Conservation (phyloP, 2,797 vertebrate species). For the Muscicapa striata region DNA sequence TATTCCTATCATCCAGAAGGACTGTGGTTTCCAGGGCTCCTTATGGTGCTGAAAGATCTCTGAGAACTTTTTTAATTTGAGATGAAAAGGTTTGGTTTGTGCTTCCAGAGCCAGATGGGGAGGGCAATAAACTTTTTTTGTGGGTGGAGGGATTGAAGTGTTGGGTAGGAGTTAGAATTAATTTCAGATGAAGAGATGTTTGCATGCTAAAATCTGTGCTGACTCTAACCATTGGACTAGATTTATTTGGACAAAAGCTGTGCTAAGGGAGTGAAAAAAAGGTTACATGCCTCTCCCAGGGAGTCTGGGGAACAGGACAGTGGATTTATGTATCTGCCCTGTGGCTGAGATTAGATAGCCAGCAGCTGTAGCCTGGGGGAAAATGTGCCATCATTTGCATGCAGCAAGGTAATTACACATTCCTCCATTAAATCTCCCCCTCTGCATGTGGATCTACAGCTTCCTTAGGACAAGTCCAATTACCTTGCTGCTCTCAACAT, state of each 20-base stretch:
- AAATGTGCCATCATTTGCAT: constrained; percentile 52
- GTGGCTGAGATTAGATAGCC: constrained; percentile 46
- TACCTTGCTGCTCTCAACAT: neutral
- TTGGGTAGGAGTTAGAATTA: constrained; percentile 17
- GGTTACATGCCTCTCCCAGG: neutral
- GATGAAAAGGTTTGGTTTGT: neutral
- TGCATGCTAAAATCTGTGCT: neutral
- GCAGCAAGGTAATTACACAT: constrained; percentile 46
- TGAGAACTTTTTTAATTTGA: neutral
- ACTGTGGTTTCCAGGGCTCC: neutral
- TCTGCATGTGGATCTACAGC: constrained; percentile 29
- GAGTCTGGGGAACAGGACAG: neutral
- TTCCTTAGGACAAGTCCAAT: constrained; percentile 8
- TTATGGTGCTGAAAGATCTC: neutral
- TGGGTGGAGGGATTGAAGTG: neutral
- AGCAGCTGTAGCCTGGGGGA: neutral
- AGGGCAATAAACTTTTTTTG: constrained; percentile 19
- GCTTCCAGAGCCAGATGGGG: neutral
- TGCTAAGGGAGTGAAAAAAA: neutral
- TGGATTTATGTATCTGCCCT: constrained; percentile 24
- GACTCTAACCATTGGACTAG: neutral
- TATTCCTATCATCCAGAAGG: neutral
- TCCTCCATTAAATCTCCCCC: constrained; percentile 33
- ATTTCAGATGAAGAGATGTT: constrained; percentile 8
- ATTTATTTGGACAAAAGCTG: constrained; percentile 6